Evolutionary conservation across 2,797 vertebrate genomes (phyloP).

Genomic region (Bradypus variegatus): DNA sequence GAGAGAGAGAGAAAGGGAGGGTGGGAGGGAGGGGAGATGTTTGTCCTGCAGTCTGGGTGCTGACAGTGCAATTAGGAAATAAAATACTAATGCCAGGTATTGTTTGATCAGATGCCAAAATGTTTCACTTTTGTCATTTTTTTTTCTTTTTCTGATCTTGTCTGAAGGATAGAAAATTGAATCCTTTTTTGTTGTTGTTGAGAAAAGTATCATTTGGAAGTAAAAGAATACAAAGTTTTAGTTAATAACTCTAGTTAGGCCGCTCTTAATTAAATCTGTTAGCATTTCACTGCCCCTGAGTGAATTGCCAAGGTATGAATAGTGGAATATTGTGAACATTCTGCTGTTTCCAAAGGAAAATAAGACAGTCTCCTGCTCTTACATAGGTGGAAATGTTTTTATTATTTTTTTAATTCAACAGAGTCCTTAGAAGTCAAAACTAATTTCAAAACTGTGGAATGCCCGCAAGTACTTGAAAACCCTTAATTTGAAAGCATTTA

Average conservation of each 20-base stretch:
- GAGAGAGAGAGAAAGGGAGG: not conserved
- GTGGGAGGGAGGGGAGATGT: not conserved
- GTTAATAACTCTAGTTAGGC: not conserved
- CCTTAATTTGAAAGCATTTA: not conserved
- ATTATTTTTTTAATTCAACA: not conserved
- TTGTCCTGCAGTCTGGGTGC: not conserved
- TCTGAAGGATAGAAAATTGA: not conserved
- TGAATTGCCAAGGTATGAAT: not conserved
- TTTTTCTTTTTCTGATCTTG: conserved; percentile 9
- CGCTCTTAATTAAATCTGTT: not conserved
- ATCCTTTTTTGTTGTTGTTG: not conserved
- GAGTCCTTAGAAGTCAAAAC: not conserved
- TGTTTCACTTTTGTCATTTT: not conserved
- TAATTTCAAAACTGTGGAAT: not conserved
- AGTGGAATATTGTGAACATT: not conserved
- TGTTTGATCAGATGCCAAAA: not conserved
- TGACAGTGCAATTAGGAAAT: not conserved
- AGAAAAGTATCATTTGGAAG: not conserved
- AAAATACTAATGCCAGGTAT: not conserved
- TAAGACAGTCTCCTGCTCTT: not conserved
- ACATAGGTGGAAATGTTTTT: not conserved
- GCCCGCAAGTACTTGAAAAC: not conserved
- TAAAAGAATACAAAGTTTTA: not conserved
- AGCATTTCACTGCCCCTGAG: not conserved
- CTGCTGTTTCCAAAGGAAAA: not conserved